Evolutionary conservation across 2,888 invertebrate genomes (phyloP), one percentile per base, ranked within the genome.

Genomic region (Hemaris fuciformis): DNA sequence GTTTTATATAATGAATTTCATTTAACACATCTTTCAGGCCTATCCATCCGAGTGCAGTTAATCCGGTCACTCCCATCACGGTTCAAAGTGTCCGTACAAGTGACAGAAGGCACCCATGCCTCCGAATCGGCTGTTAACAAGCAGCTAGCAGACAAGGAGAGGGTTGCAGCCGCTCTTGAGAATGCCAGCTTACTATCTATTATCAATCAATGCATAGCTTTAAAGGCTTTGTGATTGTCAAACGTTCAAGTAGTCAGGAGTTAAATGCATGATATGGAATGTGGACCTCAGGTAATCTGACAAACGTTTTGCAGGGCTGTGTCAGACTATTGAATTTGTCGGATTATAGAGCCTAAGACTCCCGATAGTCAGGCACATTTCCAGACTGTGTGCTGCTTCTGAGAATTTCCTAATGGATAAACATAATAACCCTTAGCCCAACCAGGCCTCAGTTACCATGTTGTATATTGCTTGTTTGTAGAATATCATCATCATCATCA

Each of bases 141-240:
- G 80, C 99, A 99, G 79, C 91, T 99, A 20, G 98, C 98, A 0
- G 99, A 99, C 82, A 99, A 99, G 83, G 99, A 99, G 85, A 90
- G 99, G 68, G 98, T 99, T 0, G 98, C 99, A 0, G 99, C 99
- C 0, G 99, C 99, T 0, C 89, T 99, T 66, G 99, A 99, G 86
- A 99, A 99, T 84, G 94, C 94, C 20, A 96, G 98, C 80, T 91
- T 99, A 0, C 94, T 99, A 38, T 96, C 97, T 84, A 98, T 99
- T 13, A 98, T 99, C 5, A 99, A 99, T 84, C 97, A 98, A 79
- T 99, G 99, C 83, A 94, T 98, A 0, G 72, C 83, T 20, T 73
- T 67, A 15, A 27, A 59, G 5, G 25, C 2, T 13, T 20, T 42
- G 20, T 38, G 41, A 45, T 34, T 25, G 2, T 3, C 1, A 34